Percentiles rank a stretch among this genome's conserved stretches.
Conservation (phyloP, 2,888 invertebrate species). For the Candidula unifasciata region DNA sequence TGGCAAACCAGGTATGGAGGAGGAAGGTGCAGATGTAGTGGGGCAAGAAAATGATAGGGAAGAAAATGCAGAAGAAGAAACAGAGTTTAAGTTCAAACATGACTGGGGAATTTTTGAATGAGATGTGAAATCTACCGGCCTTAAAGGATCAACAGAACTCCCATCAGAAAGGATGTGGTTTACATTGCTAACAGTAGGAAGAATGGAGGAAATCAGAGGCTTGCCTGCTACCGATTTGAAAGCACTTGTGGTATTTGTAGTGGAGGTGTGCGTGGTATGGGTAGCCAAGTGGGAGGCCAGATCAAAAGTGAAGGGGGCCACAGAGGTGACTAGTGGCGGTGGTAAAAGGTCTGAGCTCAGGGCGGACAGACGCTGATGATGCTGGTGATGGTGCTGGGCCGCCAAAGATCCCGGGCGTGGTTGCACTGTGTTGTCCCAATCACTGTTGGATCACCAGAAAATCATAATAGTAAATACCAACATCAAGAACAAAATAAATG, state of each 20-base stretch:
- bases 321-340: conserved; percentile 63
- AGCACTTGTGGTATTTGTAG: conserved; percentile 63
- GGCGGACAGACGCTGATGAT: conserved; percentile 53
- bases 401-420: conserved; percentile 68
- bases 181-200: conserved; percentile 51
- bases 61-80: conserved; percentile 33
- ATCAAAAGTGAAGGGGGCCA: conserved; percentile 63
- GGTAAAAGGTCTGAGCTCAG: conserved; percentile 67
- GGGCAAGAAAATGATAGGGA: conserved; percentile 45
- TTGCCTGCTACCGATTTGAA: conserved; percentile 62
- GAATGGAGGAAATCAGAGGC: conserved; percentile 55
- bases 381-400: conserved; percentile 53
- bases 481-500: neutral
- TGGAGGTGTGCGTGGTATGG: conserved; percentile 48
- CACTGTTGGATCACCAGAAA: conserved; percentile 50
- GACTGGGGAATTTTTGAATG: conserved; percentile 49
- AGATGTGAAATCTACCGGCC: conserved; percentile 46
- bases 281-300: conserved; percentile 59
- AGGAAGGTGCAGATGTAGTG: conserved; percentile 37
- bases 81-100: conserved; percentile 36
- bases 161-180: conserved; percentile 38
- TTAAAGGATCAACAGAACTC: conserved; percentile 50
- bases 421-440: conserved; percentile 74
- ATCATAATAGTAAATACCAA: neutral
- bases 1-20: conserved; percentile 42